Conservation (phyloP, 2,888 invertebrate genomes). For the Lissocephala sabroskyi region DNA sequence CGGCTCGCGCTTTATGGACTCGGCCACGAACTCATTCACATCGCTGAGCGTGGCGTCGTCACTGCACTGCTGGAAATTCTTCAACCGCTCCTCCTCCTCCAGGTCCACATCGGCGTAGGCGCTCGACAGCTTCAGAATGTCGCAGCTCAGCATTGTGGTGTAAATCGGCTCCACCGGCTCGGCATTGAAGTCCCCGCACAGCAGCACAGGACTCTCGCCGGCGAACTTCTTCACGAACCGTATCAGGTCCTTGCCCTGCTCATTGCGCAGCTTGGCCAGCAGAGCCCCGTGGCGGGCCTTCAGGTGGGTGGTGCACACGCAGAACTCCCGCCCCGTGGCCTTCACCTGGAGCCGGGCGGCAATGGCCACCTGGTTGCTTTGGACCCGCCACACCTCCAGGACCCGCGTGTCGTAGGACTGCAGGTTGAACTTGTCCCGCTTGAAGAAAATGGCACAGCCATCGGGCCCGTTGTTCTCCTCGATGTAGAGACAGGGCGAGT, state of each 20-base stretch:
- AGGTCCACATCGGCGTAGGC: conserved; percentile 74
- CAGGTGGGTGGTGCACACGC: conserved; percentile 81
- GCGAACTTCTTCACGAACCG: conserved; percentile 74
- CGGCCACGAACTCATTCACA: conserved; percentile 43
- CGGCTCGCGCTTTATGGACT: conserved; percentile 75
- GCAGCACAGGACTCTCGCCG: conserved; percentile 75
- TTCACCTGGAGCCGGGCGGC: conserved; percentile 75
- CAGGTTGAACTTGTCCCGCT: conserved; percentile 77
- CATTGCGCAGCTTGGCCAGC: conserved; percentile 79
- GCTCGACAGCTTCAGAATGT: conserved; percentile 72
- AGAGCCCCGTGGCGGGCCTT: conserved; percentile 82
- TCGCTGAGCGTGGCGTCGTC: conserved; percentile 19
- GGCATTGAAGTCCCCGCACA: conserved; percentile 86
- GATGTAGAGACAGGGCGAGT: conserved; percentile 83
- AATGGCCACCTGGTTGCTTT: conserved; percentile 82
- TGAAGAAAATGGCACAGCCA: conserved; percentile 84
- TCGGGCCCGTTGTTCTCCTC: conserved; percentile 83
- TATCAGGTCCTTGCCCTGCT: conserved; percentile 80
- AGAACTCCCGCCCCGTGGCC: conserved; percentile 76
- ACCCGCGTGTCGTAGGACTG: conserved; percentile 76
- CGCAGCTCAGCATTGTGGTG: conserved; percentile 74
- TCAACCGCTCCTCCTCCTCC: conserved; percentile 38
- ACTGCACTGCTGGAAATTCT: conserved; percentile 18
- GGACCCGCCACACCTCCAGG: conserved; percentile 82
- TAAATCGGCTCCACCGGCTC: conserved; percentile 82